Evolutionary conservation across 2,113 vertebrate species (phyloP).

Genomic region (Vulpes ferrilata): DNA sequence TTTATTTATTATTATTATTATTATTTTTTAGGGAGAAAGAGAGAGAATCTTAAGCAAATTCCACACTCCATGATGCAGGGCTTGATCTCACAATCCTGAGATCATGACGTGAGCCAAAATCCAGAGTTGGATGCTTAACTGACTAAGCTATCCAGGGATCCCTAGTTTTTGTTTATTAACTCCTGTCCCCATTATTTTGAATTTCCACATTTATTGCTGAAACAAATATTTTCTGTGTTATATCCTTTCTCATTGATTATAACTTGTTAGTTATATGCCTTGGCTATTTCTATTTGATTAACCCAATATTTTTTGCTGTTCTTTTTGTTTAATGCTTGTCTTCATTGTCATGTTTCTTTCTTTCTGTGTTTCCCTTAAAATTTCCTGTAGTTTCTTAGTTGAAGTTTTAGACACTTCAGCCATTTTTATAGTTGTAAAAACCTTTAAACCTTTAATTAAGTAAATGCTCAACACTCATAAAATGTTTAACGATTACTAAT

Average conservation of each 20-base stretch:
- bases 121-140: background rate
- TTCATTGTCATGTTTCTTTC: background rate
- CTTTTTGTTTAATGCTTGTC: background rate
- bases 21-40: too few relatives aligned
- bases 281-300: slow-evolving; percentile 6
- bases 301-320: background rate
- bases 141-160: background rate
- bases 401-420: background rate
- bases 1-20: background rate
- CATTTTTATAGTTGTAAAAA: slow-evolving; percentile 25
- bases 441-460: slow-evolving; percentile 40
- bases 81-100: background rate
- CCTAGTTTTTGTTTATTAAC: background rate
- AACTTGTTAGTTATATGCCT: background rate
- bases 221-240: background rate
- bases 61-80: background rate
- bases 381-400: background rate
- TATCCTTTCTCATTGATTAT: background rate
- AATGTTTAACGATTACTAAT: background rate
- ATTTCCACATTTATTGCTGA: background rate
- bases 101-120: background rate
- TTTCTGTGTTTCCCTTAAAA: background rate
- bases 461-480: background rate
- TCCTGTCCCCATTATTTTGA: background rate
- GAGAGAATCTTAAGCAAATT: too few relatives aligned